Conservation (phyloP, 2,113 vertebrate species). For the Pandion haliaetus region DNA sequence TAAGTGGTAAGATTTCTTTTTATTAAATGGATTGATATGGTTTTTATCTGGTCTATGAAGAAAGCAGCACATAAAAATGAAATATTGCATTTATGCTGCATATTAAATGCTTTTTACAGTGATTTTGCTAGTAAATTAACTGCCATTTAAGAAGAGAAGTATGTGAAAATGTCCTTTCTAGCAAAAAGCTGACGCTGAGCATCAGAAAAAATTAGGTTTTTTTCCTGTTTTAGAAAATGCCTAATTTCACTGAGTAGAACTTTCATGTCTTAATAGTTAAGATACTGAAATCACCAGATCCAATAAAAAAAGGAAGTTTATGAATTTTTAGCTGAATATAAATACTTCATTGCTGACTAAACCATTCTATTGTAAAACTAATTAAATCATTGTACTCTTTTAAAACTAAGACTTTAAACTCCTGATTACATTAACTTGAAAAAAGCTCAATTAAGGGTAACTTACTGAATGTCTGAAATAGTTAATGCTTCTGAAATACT, state of each 20-base stretch:
- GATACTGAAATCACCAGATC: neutral
- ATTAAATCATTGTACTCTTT: slow-evolving; percentile 18
- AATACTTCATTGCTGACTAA: slow-evolving; percentile 43
- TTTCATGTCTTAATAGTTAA: neutral
- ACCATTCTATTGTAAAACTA: slow-evolving; percentile 6
- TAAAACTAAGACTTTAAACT: neutral
- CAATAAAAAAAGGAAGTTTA: neutral
- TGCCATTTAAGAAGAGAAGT: neutral
- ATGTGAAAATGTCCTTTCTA: neutral
- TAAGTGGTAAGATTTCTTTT: slow-evolving; percentile 69
- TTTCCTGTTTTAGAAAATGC: neutral
- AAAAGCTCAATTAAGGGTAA: neutral
- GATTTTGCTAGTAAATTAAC: neutral
- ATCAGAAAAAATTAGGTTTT: neutral
- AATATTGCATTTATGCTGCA: neutral
- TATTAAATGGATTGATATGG: neutral
- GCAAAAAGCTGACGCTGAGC: neutral
- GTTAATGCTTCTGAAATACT: neutral
- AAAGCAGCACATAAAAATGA: neutral
- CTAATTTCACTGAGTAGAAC: neutral
- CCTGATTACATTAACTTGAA: neutral
- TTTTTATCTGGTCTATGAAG: neutral
- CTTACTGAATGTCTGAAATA: neutral
- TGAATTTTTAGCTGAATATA: slow-evolving; percentile 25
- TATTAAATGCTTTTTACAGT: neutral